Evolutionary conservation across 2,888 invertebrate species (phyloP), one percentile per base, ranked within the genome.

Genomic region (Trachelus stipa): DNA sequence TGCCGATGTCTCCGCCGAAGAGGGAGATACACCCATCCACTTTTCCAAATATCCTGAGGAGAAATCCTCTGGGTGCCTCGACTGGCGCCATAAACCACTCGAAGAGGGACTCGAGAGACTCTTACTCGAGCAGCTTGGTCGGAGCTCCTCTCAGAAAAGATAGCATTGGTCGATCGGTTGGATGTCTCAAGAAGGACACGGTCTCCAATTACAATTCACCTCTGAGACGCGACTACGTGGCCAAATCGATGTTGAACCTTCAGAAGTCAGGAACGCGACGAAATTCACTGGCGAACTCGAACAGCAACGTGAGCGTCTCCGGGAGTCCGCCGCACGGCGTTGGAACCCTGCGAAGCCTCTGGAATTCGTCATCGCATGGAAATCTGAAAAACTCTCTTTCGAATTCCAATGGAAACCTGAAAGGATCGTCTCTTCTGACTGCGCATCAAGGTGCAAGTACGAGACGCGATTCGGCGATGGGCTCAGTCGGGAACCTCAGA

Each of bases 21-120:
- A 92, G 93, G 6, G 95, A 95, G 83, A 84, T 95, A 82, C 96
- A 96, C 88, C 96, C 96, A 0, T 95, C 95, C 34, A 93, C 94
- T 35, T 96, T 96, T 88, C 95, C 96, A 74, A 94, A 94, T 82
- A 93, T 94, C 71, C 92, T 96, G 77, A 92, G 96, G 1, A 93
- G 94, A 77, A 94, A 95, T 84, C 92, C 93, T 0, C 90, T 93
- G 81, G 93, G 93, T 0, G 88, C 90, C 0, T 91, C 92, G 1
- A 88, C 87, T 79, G 87, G 90, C 3, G 86, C 91, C 11, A 87
- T 91, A 76, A 89, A 90, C 82, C 84, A 88, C 76, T 78, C 83
- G 30, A 86, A 83, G 23, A 87, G 87, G 11, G 40, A 40, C 0
- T 15, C 40, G 1, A 88, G 83, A 75, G 90, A 90, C 34, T 79